Conservation (phyloP, 1,140 invertebrate genomes). For the Cardiocondyla obscurior region DNA sequence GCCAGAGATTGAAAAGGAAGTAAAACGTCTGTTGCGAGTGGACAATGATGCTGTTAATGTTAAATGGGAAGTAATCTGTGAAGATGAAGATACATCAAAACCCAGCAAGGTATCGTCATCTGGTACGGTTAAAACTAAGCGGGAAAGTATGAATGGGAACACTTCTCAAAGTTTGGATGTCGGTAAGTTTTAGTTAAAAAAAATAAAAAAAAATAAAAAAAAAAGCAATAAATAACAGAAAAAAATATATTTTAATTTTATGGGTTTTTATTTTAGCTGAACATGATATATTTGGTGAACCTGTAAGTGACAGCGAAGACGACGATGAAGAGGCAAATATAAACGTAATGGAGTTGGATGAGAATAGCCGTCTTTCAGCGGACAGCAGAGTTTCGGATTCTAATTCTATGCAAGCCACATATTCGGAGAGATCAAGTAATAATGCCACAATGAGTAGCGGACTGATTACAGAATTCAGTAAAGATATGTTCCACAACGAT, state of each 20-base stretch:
- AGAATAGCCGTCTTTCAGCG: slow-evolving; percentile 90
- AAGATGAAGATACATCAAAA: slow-evolving; percentile 91
- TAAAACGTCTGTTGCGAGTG: slow-evolving; percentile 94
- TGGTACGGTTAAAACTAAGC: slow-evolving; percentile 84
- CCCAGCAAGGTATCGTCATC: slow-evolving; percentile 85
- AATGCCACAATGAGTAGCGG: slow-evolving; percentile 74
- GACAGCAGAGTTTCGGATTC: slow-evolving; percentile 91
- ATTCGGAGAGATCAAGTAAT: slow-evolving; percentile 79
- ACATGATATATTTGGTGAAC: slow-evolving; percentile 95
- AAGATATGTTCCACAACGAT: slow-evolving; percentile 84
- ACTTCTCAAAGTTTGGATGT: slow-evolving; percentile 83
- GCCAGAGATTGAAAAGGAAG: slow-evolving; percentile 99
- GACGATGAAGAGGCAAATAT: slow-evolving; percentile 90
- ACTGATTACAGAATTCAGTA: slow-evolving; percentile 85
- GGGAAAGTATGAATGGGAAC: slow-evolving; percentile 83
- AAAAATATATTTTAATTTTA: background rate
- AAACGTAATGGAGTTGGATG: slow-evolving; percentile 91
- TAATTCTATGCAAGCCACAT: slow-evolving; percentile 86
- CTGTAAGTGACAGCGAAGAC: slow-evolving; percentile 91
- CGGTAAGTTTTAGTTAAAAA: slow-evolving; percentile 80
- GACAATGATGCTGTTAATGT: slow-evolving; percentile 96
- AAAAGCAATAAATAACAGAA: slow-evolving; percentile 9
- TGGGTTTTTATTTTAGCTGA: slow-evolving; percentile 84
- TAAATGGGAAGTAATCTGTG: slow-evolving; percentile 96
- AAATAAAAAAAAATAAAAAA: too few species aligned